Percentiles rank a stretch among this genome's conserved stretches.
phyloP scores from a whole-genome alignment of 2,888 invertebrate species.

The Metacarcinus magister region DNA sequence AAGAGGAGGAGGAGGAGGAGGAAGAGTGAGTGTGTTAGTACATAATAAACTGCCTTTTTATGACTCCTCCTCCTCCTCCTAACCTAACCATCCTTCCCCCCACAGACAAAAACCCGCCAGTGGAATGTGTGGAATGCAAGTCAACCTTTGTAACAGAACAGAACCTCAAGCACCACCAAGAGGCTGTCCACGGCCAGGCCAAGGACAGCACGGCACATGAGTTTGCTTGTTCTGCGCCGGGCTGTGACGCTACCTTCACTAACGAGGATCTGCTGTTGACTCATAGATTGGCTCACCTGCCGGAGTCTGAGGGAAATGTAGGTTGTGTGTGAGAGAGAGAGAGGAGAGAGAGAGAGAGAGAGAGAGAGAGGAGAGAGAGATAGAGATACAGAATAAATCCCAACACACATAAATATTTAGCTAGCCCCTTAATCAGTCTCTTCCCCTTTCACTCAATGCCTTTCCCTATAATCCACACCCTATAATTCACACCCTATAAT shows the following conservation, averaged over 20 bases:
- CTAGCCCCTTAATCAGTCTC: too few relatives aligned
- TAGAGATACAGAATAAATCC: too few relatives aligned
- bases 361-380: neutral
- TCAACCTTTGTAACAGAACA: constrained; percentile 76
- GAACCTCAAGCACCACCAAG: constrained; percentile 67
- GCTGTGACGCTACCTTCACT: constrained; percentile 76
- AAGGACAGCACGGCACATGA: constrained; percentile 45
- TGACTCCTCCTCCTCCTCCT: too few relatives aligned
- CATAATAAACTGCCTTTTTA: too few relatives aligned
- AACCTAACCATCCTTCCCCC: neutral
- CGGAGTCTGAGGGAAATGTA: constrained; percentile 33
- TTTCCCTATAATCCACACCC: neutral
- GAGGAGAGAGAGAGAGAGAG: neutral
- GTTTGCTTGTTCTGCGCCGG: constrained; percentile 67
- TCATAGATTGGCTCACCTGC: constrained; percentile 76
- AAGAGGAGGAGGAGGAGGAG: neutral
- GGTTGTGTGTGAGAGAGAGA: neutral
- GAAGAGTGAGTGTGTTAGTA: neutral
- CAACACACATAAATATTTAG: too few relatives aligned
- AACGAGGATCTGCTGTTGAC: constrained; percentile 78
- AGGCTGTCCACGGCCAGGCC: constrained; percentile 55
- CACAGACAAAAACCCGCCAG: constrained; percentile 70
- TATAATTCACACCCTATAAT: neutral
- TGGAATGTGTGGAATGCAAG: constrained; percentile 78
- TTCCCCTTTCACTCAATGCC: too few relatives aligned